Evolutionary conservation across 2,113 vertebrate species (phyloP).

Genomic region (Esox niger): DNA sequence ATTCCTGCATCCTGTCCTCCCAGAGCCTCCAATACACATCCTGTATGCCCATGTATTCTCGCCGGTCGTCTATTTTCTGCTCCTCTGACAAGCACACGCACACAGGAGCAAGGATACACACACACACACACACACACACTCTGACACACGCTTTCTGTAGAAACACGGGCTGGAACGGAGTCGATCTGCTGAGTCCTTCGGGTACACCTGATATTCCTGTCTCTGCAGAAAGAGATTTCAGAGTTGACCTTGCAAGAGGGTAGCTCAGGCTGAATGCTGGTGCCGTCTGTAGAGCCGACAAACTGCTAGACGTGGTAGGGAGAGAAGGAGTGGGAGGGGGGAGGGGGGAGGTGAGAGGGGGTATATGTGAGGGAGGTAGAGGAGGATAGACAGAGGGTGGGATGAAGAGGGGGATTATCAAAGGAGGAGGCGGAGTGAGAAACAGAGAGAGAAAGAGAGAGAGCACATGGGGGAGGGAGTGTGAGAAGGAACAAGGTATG

Average conservation of each 20-base stretch:
- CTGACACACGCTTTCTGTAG: too few species aligned
- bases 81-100: constrained; percentile 9
- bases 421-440: neutral
- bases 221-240: constrained; percentile 7
- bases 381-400: neutral
- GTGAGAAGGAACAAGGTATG: constrained; percentile 2
- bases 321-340: neutral
- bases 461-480: constrained; percentile 5
- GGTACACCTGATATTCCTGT: constrained; percentile 12
- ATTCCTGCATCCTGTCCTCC: constrained; percentile 50
- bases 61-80: neutral
- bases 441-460: constrained; percentile 16
- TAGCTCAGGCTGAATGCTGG: neutral
- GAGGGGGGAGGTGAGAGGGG: neutral
- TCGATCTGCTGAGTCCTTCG: neutral
- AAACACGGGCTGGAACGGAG: constrained; percentile 2
- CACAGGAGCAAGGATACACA: neutral
- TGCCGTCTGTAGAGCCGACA: constrained; percentile 25
- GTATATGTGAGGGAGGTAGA: neutral
- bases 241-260: constrained; percentile 8
- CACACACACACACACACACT: constrained; percentile 1
- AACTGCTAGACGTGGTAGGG: constrained; percentile 32
- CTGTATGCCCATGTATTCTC: constrained; percentile 25
- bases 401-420: constrained; percentile 30
- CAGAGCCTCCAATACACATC: constrained; percentile 46